phyloP scores from a whole-genome alignment of 2,888 invertebrate species.

The Coleophora deauratella region DNA sequence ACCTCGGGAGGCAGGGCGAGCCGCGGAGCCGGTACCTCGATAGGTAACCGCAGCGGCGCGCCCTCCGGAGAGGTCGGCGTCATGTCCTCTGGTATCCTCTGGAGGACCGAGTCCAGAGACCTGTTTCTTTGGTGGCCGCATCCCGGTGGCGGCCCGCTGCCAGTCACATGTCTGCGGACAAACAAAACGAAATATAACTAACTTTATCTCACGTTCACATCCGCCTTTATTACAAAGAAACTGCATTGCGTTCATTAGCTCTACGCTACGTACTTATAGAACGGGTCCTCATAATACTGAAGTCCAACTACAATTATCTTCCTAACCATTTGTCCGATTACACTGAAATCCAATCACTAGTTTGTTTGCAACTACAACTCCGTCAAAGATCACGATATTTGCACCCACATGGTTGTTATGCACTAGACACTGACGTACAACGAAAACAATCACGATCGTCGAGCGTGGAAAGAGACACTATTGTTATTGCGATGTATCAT shows the following conservation, averaged over 20 bases:
- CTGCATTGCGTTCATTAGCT: conserved; percentile 5
- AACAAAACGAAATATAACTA: conserved; percentile 28
- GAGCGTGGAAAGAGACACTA: conserved; percentile 15
- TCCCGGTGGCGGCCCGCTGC: conserved; percentile 63
- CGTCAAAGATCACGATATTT: conserved; percentile 12
- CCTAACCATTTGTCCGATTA: conserved; percentile 50
- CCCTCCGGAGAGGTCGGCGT: conserved; percentile 71
- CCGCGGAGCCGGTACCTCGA: conserved; percentile 70
- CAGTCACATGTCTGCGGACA: conserved; percentile 66
- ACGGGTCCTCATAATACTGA: conserved; percentile 64
- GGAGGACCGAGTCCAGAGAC: conserved; percentile 91
- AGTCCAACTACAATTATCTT: conserved; percentile 65
- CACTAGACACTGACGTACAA: conserved; percentile 30
- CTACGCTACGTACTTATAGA: conserved; percentile 42
- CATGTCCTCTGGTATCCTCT: conserved; percentile 90
- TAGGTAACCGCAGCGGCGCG: conserved; percentile 50
- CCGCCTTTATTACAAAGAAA: background rate
- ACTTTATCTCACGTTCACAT: background rate
- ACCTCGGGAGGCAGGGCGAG: conserved; percentile 67
- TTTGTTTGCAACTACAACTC: conserved; percentile 14
- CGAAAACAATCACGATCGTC: conserved; percentile 43
- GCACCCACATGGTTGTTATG: conserved; percentile 42
- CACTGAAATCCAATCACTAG: conserved; percentile 38
- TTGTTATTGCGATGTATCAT: conserved; percentile 29
- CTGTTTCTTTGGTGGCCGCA: conserved; percentile 90